Base-by-base conservation (phyloP, 2,888 invertebrate species). In the Cataglyphis altisquamis region DNA sequence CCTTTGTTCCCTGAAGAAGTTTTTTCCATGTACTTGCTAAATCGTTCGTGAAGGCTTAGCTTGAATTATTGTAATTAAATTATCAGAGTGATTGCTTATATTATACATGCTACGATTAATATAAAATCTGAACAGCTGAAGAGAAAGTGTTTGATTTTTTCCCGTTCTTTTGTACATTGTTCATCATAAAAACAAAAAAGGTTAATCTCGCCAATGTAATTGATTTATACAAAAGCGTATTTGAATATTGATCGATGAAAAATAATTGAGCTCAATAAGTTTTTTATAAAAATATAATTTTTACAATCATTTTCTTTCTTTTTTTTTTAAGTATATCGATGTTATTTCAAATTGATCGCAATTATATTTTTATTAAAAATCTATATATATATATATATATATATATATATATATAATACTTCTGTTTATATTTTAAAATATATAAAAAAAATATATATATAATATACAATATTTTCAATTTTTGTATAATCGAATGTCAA, bases 31-130 rank as follows among this genome's bases (percentile, higher is more conserved):
- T 10, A 57, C 21, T 68, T 78, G 60, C 21, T 78, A 78, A 70
- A 60, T 70, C 45, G 1, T 48, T 70, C 70, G 45, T 78, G 45
- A 78, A 78, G 57, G 39, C 18, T 78, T 45, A 45, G 60, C 45
- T 78, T 60, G 45, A 48, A n/a, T 52, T 77, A 67, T 78, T 12
- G 5, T 78, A 78, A 78, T 78, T 78, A 70, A 78, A 78, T 78
- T 70, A 78, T 18, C 45, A 48, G 32, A 25, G 15, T 78, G 60
- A 78, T 78, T 29, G 60, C 45, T 78, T 78, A 78, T 70, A 39
- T 52, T 32, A 41, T 68, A 68, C 32, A 78, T 10, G 45, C 72
- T 70, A 70, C 25, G 70, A 78, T 78, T 78, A 78, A 70, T 60
- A 78, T 60, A 78, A 21, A 36, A 70, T 78, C 21, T 6, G 48